These are phyloP conservation scores for Apotomis betuletana DNA, from an alignment of 2,888 invertebrate species.

Conservation along the genomic window DNA sequence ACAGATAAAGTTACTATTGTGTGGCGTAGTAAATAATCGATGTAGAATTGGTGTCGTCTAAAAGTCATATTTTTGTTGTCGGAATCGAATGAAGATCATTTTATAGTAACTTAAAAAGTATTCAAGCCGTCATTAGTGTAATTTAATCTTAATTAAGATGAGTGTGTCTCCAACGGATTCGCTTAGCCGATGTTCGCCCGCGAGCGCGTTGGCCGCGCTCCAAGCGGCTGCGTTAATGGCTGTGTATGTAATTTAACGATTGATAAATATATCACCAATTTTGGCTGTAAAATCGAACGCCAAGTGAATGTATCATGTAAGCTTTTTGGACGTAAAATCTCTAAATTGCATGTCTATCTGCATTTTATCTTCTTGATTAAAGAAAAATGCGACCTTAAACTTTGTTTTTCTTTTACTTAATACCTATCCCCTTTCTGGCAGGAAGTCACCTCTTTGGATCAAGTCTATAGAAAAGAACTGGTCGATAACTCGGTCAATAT, in stretches of 20 bases:
- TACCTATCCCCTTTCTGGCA: no score
- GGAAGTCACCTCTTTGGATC: no score
- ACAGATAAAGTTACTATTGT: constrained; percentile 47
- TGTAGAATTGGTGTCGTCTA: constrained; percentile 53
- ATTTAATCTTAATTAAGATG: constrained; percentile 52
- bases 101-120: constrained; percentile 66
- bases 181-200: constrained; percentile 48
- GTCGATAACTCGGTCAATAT: no score
- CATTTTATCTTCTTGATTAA: constrained; percentile 70
- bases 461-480: no score
- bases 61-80: constrained; percentile 50
- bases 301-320: constrained; percentile 51
- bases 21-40: constrained; percentile 51
- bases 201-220: constrained; percentile 58
- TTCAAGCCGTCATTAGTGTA: constrained; percentile 62
- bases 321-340: constrained; percentile 62
- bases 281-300: constrained; percentile 45
- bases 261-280: constrained; percentile 34
- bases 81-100: constrained; percentile 56
- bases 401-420: background rate
- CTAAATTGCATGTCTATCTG: constrained; percentile 67
- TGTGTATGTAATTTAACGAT: constrained; percentile 61
- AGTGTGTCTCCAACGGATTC: constrained; percentile 50
- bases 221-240: constrained; percentile 69
- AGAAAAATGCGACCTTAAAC: constrained; percentile 63